Evolutionary conservation across 2,888 invertebrate species (phyloP).

Genomic region (Thymelicus sylvestris): DNA sequence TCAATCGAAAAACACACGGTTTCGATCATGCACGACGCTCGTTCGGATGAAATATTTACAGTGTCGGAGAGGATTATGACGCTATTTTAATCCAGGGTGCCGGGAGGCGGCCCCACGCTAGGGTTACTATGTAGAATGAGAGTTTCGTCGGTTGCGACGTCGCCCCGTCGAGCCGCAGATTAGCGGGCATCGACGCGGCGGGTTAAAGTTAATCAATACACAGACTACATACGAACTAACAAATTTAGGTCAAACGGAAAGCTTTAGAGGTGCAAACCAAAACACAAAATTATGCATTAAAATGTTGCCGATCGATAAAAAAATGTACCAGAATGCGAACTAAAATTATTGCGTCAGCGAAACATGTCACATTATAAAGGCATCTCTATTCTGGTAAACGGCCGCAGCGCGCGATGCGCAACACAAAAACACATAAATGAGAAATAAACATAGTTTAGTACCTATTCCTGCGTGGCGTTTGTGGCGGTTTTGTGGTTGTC

Average conservation of each 20-base stretch:
- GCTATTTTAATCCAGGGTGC: constrained; percentile 17
- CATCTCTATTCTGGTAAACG: constrained; percentile 72
- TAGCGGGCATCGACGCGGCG: constrained; percentile 59
- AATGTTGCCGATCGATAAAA: constrained; percentile 76
- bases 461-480: constrained; percentile 84
- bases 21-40: constrained; percentile 83
- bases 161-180: constrained; percentile 27
- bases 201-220: constrained; percentile 74
- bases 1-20: constrained; percentile 82
- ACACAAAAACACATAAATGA: constrained; percentile 82
- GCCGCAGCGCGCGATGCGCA: constrained; percentile 81
- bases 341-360: constrained; percentile 70
- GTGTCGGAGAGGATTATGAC: constrained; percentile 49
- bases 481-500: constrained; percentile 83
- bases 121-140: constrained; percentile 12
- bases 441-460: constrained; percentile 81
- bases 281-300: constrained; percentile 80
- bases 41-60: constrained; percentile 79
- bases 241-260: constrained; percentile 71
- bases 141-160: constrained; percentile 37
- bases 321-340: constrained; percentile 70
- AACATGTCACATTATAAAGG: constrained; percentile 69
- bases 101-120: constrained; percentile 40
- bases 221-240: constrained; percentile 58
- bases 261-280: constrained; percentile 75